Percentiles rank a stretch among this genome's conserved stretches.
phyloP scores from a whole-genome alignment of 2,797 vertebrate genomes.

The Craterocephalus amniculus region DNA sequence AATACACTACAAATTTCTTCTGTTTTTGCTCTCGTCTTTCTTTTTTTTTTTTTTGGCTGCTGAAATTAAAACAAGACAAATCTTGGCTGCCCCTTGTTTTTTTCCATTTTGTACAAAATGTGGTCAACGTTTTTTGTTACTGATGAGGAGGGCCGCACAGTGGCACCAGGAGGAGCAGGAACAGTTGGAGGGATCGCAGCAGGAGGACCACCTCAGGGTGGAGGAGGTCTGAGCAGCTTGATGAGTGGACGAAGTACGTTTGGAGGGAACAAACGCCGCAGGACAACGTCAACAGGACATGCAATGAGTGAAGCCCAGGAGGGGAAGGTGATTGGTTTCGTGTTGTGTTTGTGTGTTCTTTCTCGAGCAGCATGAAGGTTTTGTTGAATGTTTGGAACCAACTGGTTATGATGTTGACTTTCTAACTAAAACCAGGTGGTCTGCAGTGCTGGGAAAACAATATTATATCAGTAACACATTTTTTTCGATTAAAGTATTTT shows the following conservation, averaged over 20 bases:
- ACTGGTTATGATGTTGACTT: not conserved
- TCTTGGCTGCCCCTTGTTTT: not conserved
- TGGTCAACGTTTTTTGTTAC: conserved; percentile 89
- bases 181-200: not conserved
- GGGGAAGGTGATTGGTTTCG: conserved; percentile 77
- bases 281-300: conserved; percentile 45
- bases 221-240: conserved; percentile 57
- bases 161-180: conserved; percentile 31
- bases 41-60: conserved; percentile 12
- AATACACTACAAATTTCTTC: not conserved
- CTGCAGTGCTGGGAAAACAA: not conserved
- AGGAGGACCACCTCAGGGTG: conserved; percentile 42
- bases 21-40: not conserved
- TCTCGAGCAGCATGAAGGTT: not conserved
- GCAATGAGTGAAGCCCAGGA: conserved; percentile 83
- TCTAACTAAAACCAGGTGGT: not conserved
- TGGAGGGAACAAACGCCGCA: conserved; percentile 72
- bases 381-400: not conserved
- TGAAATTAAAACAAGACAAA: not conserved
- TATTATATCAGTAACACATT: not conserved
- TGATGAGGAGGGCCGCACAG: conserved; percentile 78
- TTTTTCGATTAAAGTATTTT: too few relatives aligned
- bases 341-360: not conserved
- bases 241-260: conserved; percentile 71
- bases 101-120: conserved; percentile 67